Base-by-base conservation (phyloP, 1,140 invertebrate species). In the Brachionus paranguensis region DNA sequence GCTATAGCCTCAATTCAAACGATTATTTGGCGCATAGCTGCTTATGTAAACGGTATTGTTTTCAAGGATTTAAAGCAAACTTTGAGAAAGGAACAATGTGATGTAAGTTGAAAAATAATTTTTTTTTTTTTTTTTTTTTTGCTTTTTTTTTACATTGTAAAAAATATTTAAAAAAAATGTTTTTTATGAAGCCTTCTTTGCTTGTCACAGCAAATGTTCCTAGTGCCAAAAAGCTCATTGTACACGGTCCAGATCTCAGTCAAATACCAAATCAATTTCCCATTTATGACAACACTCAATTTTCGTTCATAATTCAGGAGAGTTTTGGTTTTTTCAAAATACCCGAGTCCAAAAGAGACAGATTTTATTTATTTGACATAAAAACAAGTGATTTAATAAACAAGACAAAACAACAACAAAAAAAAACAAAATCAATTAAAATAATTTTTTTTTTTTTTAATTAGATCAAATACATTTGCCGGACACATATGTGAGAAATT, bases 11-110 rank as follows among this genome's bases (percentile, higher is more conserved):
- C 95, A 11, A 96, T 97, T 0, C 90, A 99, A 1, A 96, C 96
- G 0, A 92, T 99, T 79, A 89, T 99, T 0, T 99, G 97, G 96
- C 96, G 97, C 94, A 93, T 98, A 55, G 95, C 98, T 0, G 92
- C 92, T 85, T 96, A 95, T 88, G 96, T 99, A 0, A 96, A 99
- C 88, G 97, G 97, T 50, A 96, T 99, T 84, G 97, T 98, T 93
- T 98, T 99, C 86, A 99, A 99, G 90, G 98, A 99, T 90, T 90
- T 99, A 12, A 99, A 99, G 87, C 97, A 99, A 91, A 98, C 98
- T 84, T 90, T 99, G 84, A 92, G 97, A 84, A 99, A 99, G 88
- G 97, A 99, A 89, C 98, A 99, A 88, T 99, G 97, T 88, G 97
- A 99, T 90, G 95, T 91, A 87, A 89, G 90, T 65, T 10, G 11